Percentiles rank a stretch among this genome's conserved stretches.
These are phyloP conservation scores for Drosophila parvula DNA, from an alignment of 1,140 invertebrate genomes.

Conservation along the genomic window DNA sequence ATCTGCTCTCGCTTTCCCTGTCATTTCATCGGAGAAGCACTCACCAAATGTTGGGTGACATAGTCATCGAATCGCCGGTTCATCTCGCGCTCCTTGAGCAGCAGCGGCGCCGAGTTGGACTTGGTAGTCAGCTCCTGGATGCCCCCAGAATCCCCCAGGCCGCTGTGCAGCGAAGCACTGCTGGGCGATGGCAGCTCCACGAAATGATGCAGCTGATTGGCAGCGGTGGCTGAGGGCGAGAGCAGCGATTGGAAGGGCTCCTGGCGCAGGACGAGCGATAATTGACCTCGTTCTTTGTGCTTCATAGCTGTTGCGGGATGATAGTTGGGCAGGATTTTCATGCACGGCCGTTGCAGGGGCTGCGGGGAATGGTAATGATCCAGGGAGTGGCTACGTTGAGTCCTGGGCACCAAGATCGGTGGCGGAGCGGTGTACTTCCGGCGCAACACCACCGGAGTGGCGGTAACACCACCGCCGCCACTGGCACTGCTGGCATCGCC, in stretches of 20 bases:
- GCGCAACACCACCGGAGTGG: slow-evolving; percentile 68
- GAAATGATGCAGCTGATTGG: slow-evolving; percentile 67
- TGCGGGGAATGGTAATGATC: slow-evolving; percentile 67
- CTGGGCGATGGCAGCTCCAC: slow-evolving; percentile 81
- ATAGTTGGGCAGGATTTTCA: slow-evolving; percentile 59
- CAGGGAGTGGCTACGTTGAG: slow-evolving; percentile 73
- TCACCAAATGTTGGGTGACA: slow-evolving; percentile 78
- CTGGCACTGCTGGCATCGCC: slow-evolving; percentile 81
- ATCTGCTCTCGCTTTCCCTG: slow-evolving; percentile 15
- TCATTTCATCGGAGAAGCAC: slow-evolving; percentile 7
- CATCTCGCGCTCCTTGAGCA: slow-evolving; percentile 78
- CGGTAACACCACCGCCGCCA: slow-evolving; percentile 55
- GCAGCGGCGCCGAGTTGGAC: slow-evolving; percentile 81
- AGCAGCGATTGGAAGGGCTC: slow-evolving; percentile 78
- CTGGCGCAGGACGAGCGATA: slow-evolving; percentile 72
- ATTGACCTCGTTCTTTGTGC: slow-evolving; percentile 65
- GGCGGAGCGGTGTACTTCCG: slow-evolving; percentile 70
- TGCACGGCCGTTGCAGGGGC: slow-evolving; percentile 39
- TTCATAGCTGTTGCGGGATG: slow-evolving; percentile 44
- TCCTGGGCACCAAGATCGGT: slow-evolving; percentile 60
- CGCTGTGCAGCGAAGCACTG: slow-evolving; percentile 81
- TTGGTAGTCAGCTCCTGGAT: slow-evolving; percentile 82
- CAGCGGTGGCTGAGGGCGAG: slow-evolving; percentile 54
- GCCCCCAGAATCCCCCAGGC: slow-evolving; percentile 66
- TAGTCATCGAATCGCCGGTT: slow-evolving; percentile 73